Base-by-base conservation (phyloP, 2,797 vertebrate species). In the Sebastiscus tertius region DNA sequence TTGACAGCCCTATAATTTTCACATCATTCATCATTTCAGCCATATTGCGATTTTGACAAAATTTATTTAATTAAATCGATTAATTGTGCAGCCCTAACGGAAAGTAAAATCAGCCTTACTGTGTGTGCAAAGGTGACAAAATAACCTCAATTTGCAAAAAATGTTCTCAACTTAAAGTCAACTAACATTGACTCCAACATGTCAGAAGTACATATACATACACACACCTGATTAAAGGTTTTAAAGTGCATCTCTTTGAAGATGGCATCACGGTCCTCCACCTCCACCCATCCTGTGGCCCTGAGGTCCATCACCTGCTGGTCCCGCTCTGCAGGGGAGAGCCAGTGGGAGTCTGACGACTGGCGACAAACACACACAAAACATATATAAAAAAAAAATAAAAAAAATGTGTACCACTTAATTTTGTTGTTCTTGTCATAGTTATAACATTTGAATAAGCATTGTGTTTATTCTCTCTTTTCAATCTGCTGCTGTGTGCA, bases 201-300 rank as follows among this genome's bases (percentile, higher is more conserved):
- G 18, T 54, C 26, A 81, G 8, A 59, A 33, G 5, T 26, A 60
- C 39, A 62, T 56, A 3, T 26, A 26, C 11, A 54, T 29, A 68
- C 18, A 87, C 87, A 55, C 13, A 96, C 98, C 97, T 99, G 97
- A 90, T 99, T 99, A 90, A 99, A 99, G 75, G 93, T 97, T 94
- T 97, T 97, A 92, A 99, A 99, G 88, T 96, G 94, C 76, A 99
- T 97, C 82, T 99, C 98, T 87, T 98, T 99, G 92, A 97, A 98
- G 89, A 99, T 96, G 85, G 97, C 98, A 60, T 98, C 96, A n/a
- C 97, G 96, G 60, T 96, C 95, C 2, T 95, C 94, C 77, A 97
- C 88, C 80, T 97, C 95, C 60, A 94, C 91, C 98, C 98, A 99
- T 46, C 98, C 98, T 0, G 96, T 89, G 60, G 96, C 92, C 87